phyloP scores from a whole-genome alignment of 37 sponge, comb jelly and placozoan species.

The Lycopodina hypogea region DNA sequence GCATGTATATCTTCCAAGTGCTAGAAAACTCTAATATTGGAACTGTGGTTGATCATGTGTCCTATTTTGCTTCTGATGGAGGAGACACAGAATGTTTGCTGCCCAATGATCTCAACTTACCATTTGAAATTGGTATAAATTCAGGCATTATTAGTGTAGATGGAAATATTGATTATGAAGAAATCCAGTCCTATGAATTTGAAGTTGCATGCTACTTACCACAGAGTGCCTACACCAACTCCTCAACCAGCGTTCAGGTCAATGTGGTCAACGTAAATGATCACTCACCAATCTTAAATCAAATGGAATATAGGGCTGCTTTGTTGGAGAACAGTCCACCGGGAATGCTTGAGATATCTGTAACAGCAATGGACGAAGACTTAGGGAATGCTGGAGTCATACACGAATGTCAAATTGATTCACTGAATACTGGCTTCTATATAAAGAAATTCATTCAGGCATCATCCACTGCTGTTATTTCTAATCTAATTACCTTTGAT shows the following conservation, averaged over 20 bases:
- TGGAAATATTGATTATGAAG: constrained; percentile 39
- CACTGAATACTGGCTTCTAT: constrained; percentile 14
- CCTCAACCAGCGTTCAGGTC: constrained; percentile 15
- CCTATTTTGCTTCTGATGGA: constrained; percentile 28
- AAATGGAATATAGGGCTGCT: constrained; percentile 1
- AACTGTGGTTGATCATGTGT: constrained; percentile 12
- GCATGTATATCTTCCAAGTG: constrained; percentile 15
- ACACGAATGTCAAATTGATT: constrained; percentile 18
- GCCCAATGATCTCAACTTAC: not conserved
- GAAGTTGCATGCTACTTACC: constrained; percentile 16
- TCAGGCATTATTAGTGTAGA: constrained; percentile 38
- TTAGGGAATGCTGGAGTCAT: constrained; percentile 20
- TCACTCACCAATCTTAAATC: constrained; percentile 30
- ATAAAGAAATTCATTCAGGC: constrained; percentile 23
- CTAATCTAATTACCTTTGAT: constrained; percentile 48
- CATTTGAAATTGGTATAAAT: constrained; percentile 9
- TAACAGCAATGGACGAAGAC: constrained; percentile 28
- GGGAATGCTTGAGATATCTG: constrained; percentile 2
- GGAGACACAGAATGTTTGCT: constrained; percentile 18
- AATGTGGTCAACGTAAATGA: constrained; percentile 43
- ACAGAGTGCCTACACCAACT: not conserved
- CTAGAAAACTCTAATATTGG: constrained; percentile 29
- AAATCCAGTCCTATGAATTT: constrained; percentile 17
- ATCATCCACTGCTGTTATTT: constrained; percentile 22
- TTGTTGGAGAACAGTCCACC: constrained; percentile 39